A percentile compares a stretch with the other conserved stretches of the same genome.
These are phyloP conservation scores for Dufourea novaeangliae DNA, from an alignment of 1,140 invertebrate genomes.

Conservation along the genomic window DNA sequence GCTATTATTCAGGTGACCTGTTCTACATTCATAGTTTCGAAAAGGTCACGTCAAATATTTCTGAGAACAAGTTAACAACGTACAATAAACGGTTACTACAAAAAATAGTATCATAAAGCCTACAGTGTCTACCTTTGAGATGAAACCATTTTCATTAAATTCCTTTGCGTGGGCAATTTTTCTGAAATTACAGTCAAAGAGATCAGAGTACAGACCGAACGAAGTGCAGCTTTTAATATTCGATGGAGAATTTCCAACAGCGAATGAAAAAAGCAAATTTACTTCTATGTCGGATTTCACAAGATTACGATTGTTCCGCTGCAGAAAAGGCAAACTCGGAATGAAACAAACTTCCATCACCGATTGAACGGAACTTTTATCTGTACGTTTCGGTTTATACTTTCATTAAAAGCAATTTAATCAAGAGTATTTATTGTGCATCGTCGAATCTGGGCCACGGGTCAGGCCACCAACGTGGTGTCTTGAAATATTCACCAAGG, in stretches of 20 bases:
- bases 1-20: no score
- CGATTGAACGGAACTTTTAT: background rate
- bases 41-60: no score
- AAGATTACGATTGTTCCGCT: background rate
- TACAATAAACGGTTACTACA: no score
- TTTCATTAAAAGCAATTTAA: constrained; percentile 6
- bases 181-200: no score
- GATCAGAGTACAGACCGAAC: no score
- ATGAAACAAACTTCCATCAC: background rate
- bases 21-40: no score
- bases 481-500: background rate
- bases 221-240: no score
- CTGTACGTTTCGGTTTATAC: background rate
- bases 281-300: background rate
- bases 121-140: no score
- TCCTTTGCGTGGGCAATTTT: no score
- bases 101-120: no score
- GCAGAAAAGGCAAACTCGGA: background rate
- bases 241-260: background rate
- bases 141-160: no score
- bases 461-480: background rate
- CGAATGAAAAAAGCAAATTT: background rate
- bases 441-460: background rate
- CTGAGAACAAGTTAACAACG: no score
- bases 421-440: background rate